Evolutionary conservation across 1,140 invertebrate species (phyloP).

Genomic region (Drosophila bocqueti): DNA sequence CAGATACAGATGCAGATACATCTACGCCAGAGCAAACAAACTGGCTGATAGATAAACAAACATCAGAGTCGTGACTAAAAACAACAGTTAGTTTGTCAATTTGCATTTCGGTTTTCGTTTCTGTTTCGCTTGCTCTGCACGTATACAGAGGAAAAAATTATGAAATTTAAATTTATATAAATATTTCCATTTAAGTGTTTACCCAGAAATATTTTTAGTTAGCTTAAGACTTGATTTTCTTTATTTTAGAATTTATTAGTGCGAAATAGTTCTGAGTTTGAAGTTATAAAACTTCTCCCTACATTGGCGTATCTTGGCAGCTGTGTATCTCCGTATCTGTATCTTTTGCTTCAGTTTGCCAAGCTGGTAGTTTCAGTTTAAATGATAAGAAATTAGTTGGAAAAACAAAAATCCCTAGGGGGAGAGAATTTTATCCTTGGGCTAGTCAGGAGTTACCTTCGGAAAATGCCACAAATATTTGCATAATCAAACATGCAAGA

Average conservation of each 20-base stretch:
- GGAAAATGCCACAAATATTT: slow-evolving; percentile 9
- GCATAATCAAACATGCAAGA: slow-evolving; percentile 20
- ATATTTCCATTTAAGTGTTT: not conserved
- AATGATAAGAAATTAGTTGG: slow-evolving; percentile 35
- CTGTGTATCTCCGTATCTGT: not conserved
- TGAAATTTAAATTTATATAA: not conserved
- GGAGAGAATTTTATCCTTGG: slow-evolving; percentile 6
- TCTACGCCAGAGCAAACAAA: slow-evolving; percentile 17
- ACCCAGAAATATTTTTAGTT: not conserved
- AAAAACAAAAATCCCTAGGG: slow-evolving; percentile 7
- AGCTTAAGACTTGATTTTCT: not conserved
- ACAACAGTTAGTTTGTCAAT: slow-evolving; percentile 34
- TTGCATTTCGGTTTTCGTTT: slow-evolving; percentile 11
- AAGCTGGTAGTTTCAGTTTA: not conserved
- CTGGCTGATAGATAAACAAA: slow-evolving; percentile 26
- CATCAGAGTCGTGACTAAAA: slow-evolving; percentile 20
- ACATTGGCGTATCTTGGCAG: not conserved
- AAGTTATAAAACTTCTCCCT: not conserved
- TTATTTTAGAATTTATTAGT: not conserved
- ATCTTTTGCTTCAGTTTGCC: not conserved
- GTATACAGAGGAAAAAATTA: not conserved
- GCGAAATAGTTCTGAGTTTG: no score
- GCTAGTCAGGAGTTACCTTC: not conserved
- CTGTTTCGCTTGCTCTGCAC: not conserved
- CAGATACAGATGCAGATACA: slow-evolving; percentile 8